A percentile compares a stretch with the other conserved stretches of the same genome.
Conservation (phyloP, 1,140 invertebrate species). For the Dermatophagoides farinae region DNA sequence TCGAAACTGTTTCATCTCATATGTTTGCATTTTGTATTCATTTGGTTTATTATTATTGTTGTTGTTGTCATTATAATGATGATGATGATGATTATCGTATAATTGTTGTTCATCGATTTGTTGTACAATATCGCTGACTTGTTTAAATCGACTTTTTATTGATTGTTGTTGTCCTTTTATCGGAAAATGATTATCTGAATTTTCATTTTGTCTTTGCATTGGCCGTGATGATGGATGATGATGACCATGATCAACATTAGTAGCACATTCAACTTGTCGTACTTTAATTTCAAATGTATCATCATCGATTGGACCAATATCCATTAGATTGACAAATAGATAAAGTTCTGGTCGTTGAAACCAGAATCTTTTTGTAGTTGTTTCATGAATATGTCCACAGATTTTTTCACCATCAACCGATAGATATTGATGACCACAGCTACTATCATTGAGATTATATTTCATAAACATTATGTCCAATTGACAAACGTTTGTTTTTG, state of each 20-base stretch:
- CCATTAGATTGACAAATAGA: constrained; percentile 12
- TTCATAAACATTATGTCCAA: constrained; percentile 15
- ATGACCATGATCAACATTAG: not conserved
- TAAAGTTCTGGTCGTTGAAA: constrained; percentile 15
- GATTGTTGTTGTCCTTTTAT: not conserved
- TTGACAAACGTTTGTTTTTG: constrained; percentile 15
- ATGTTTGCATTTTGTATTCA: too few species aligned
- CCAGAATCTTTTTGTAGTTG: constrained; percentile 13
- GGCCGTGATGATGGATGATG: not conserved
- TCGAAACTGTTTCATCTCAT: too few species aligned
- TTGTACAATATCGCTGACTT: not conserved
- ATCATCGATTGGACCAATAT: not conserved
- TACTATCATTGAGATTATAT: constrained; percentile 11
- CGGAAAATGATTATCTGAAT: not conserved
- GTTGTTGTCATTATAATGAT: too few species aligned
- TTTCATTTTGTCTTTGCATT: not conserved
- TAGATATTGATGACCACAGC: constrained; percentile 15
- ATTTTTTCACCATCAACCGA: constrained; percentile 17
- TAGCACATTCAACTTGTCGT: constrained; percentile 17
- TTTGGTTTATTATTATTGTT: too few species aligned
- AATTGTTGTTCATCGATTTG: not conserved
- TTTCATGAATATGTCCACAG: constrained; percentile 14
- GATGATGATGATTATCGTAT: too few species aligned
- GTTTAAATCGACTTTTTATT: not conserved
- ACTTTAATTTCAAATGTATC: constrained; percentile 16